Conservation (phyloP, 1,140 invertebrate species). For the Megalopta genalis region DNA sequence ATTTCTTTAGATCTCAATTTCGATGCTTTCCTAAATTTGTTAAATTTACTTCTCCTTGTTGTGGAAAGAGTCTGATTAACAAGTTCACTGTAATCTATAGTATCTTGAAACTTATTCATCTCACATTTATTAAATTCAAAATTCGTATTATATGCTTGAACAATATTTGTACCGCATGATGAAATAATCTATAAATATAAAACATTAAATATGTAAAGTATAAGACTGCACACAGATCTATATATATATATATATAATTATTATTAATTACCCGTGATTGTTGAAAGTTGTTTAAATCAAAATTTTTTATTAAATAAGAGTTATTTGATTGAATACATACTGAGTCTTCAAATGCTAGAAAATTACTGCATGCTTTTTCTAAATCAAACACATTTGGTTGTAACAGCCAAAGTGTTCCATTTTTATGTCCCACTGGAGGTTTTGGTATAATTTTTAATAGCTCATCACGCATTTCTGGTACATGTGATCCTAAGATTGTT, state of each 20-base stretch:
- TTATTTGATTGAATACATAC: slow-evolving; percentile 13
- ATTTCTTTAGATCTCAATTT: slow-evolving; percentile 59
- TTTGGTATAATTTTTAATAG: slow-evolving; percentile 64
- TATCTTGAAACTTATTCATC: neutral
- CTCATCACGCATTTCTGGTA: slow-evolving; percentile 63
- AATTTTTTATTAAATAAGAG: slow-evolving; percentile 20
- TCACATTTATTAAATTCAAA: slow-evolving; percentile 24
- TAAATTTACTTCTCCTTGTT: slow-evolving; percentile 29
- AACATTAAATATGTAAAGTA: neutral
- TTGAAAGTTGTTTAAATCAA: slow-evolving; percentile 11
- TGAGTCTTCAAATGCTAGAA: slow-evolving; percentile 66
- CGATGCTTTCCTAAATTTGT: slow-evolving; percentile 36
- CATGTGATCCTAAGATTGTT: slow-evolving; percentile 63
- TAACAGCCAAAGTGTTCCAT: slow-evolving; percentile 68
- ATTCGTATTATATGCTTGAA: neutral
- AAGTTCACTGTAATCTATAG: slow-evolving; percentile 8
- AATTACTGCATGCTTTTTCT: slow-evolving; percentile 60
- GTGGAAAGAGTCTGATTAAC: slow-evolving; percentile 5
- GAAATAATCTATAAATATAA: slow-evolving; percentile 21
- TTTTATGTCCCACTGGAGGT: slow-evolving; percentile 53
- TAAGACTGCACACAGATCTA: neutral
- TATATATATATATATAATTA: neutral
- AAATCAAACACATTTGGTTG: slow-evolving; percentile 66
- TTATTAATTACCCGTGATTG: slow-evolving; percentile 38
- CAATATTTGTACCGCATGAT: slow-evolving; percentile 1